Conservation (phyloP, 2,113 vertebrate species). For the Rana temporaria region DNA sequence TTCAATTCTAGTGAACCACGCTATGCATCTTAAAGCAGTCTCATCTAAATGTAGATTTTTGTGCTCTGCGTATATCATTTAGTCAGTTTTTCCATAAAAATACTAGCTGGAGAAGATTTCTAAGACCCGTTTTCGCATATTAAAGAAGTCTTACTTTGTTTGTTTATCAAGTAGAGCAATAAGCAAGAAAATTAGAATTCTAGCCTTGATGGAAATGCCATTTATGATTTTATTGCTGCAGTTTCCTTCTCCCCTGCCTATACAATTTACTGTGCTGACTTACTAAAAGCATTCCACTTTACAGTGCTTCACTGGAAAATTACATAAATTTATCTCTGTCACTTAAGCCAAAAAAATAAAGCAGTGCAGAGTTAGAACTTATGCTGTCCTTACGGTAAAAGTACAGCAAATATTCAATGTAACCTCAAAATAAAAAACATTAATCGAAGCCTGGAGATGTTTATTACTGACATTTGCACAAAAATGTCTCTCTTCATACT, state of each 20-base stretch:
- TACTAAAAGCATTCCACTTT: slow-evolving; percentile 65
- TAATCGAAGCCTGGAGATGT: not conserved
- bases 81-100: slow-evolving; percentile 80
- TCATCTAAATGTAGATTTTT: slow-evolving; percentile 87
- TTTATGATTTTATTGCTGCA: slow-evolving; percentile 72
- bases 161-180: slow-evolving; percentile 82
- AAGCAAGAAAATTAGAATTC: slow-evolving; percentile 79
- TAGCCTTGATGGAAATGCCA: slow-evolving; percentile 69
- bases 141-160: slow-evolving; percentile 78
- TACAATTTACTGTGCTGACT: slow-evolving; percentile 65
- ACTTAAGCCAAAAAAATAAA: slow-evolving; percentile 62
- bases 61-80: slow-evolving; percentile 69
- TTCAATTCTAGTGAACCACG: slow-evolving; percentile 72
- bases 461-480: not conserved
- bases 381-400: slow-evolving; percentile 56
- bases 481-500: not conserved
- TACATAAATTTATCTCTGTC: slow-evolving; percentile 62
- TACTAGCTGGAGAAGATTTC: slow-evolving; percentile 74
- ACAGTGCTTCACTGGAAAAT: slow-evolving; percentile 66
- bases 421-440: not conserved
- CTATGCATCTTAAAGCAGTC: slow-evolving; percentile 80
- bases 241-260: slow-evolving; percentile 60
- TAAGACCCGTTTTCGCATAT: slow-evolving; percentile 81
- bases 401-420: not conserved
- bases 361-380: slow-evolving; percentile 28